Evolutionary conservation across 2,113 vertebrate species (phyloP).

Genomic region (Theropithecus gelada): DNA sequence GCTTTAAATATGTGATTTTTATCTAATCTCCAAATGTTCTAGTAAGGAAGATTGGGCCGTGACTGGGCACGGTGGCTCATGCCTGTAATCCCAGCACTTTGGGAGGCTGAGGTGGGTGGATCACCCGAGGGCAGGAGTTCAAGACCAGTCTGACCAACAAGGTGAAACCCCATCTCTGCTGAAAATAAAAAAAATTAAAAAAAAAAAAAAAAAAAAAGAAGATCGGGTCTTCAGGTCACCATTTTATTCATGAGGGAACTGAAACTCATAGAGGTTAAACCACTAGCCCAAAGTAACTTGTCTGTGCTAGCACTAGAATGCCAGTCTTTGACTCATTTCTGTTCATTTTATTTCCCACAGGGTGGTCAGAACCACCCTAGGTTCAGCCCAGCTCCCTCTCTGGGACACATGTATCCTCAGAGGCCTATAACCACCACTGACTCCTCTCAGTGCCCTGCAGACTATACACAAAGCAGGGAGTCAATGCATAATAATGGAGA

Average conservation of each 20-base stretch:
- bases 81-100: too few species aligned
- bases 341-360: neutral
- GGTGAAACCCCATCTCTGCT: too few species aligned
- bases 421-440: neutral
- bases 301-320: neutral
- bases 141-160: too few species aligned
- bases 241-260: neutral
- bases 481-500: neutral
- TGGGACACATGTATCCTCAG: neutral
- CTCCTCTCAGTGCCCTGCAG: neutral
- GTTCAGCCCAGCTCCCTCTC: neutral
- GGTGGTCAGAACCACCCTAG: neutral
- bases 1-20: neutral
- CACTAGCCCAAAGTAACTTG: neutral
- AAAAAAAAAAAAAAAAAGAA: neutral
- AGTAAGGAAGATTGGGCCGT: neutral
- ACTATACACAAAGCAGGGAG: neutral
- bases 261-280: neutral
- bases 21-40: neutral
- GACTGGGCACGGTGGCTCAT: too few species aligned
- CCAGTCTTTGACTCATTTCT: neutral
- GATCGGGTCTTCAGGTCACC: neutral
- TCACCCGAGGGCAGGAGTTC: too few species aligned
- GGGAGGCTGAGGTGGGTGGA: too few species aligned
- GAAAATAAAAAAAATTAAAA: too few species aligned